phyloP scores from a whole-genome alignment of 1,140 invertebrate genomes.

The Trypoxylus dichotomus region DNA sequence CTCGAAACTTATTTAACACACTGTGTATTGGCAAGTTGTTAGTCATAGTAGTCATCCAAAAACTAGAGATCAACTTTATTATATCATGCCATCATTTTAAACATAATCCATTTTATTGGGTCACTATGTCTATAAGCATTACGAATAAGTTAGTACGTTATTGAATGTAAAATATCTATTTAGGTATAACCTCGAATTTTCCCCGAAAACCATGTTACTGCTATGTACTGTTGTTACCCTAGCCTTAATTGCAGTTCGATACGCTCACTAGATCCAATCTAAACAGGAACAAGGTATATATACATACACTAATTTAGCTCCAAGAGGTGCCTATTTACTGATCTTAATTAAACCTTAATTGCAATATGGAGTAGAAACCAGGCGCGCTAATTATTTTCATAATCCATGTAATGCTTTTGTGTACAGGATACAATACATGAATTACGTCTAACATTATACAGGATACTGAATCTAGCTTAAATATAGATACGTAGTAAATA shows the following conservation, averaged over 20 bases:
- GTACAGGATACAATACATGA: not conserved
- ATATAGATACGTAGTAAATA: not conserved
- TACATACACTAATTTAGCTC: not conserved
- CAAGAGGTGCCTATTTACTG: not conserved
- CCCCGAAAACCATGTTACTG: too few species aligned
- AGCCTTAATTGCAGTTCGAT: not conserved
- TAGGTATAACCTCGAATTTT: too few species aligned
- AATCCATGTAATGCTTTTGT: not conserved
- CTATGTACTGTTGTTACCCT: not conserved
- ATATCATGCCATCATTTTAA: too few species aligned
- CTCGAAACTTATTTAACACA: too few species aligned
- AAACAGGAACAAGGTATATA: not conserved
- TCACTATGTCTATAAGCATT: too few species aligned
- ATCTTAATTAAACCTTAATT: constrained; percentile 4
- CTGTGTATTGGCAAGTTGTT: too few species aligned
- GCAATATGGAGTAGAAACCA: not conserved
- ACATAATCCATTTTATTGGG: too few species aligned
- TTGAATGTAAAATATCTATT: too few species aligned
- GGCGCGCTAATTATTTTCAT: not conserved
- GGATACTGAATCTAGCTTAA: not conserved
- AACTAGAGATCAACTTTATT: too few species aligned
- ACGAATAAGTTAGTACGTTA: too few species aligned
- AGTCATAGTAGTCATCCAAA: too few species aligned
- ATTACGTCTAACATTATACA: not conserved
- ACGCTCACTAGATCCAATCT: not conserved